Evolutionary conservation across 2,113 vertebrate genomes (phyloP), one percentile per base, ranked within the genome.

Genomic region (Nycticebus coucang): DNA sequence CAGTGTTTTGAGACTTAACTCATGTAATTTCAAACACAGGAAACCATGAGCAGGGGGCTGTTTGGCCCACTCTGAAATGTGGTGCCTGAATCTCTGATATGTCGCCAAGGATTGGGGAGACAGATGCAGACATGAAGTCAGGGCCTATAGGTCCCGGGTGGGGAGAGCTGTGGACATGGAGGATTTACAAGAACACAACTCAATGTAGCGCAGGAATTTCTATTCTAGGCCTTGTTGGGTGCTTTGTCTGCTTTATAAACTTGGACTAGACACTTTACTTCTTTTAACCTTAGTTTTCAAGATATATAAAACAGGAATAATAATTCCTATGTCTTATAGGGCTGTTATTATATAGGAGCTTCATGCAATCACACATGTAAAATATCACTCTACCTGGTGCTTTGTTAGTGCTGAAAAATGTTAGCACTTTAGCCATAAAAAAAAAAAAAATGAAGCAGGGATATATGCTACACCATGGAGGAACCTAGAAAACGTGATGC

Each of bases 41-140:
- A 92, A 50, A 18, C 7, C 18, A 84, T 19, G 33, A 59, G 37
- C 64, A 90, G 93, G 33, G 7, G 28, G 7, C 30, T 21, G 4
- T 21, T 17, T 50, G 64, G n/a, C 7, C 24, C 15, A 55, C 18
- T 79, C 24, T 55, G 22, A 74, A 60, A 60, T 17, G 37, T 5
- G 0, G 18, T 21, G 37, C 13, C 7, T 0, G 0, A 12, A 26
- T 64, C 78, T 74, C 15, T 12, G 35, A 21, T 22, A 1, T 0
- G 1, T 62, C 55, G 55, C 4, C 37, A 92, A 28, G 11, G 24
- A 37, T 60, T 19, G 33, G 10, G 57, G 21, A 82, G 11, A 79
- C 7, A 66, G 35, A 66, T 13, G 13, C 13, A 26, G 19, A 69
- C 15, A 33, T 33, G 35, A 57, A 37, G 19, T 9, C 21, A 60